These are phyloP conservation scores for Saxidomus purpurata DNA, from an alignment of 1,140 invertebrate genomes.

Conservation along the genomic window DNA sequence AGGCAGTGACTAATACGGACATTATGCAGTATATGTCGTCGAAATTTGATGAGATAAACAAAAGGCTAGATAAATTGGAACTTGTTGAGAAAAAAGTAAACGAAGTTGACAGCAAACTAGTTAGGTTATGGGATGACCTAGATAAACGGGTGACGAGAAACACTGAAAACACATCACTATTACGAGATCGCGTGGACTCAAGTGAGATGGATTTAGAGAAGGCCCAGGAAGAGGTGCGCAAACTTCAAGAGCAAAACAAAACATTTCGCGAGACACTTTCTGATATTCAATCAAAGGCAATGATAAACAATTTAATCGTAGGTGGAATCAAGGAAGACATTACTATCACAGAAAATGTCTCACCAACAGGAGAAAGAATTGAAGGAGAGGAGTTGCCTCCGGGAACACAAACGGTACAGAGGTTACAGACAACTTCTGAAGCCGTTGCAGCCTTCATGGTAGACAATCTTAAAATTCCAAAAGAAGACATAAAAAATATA, in stretches of 20 bases:
- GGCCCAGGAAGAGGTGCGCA: background rate
- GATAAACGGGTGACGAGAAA: slow-evolving; percentile 15
- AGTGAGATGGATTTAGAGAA: background rate
- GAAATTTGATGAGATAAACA: slow-evolving; percentile 18
- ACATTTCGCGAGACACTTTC: background rate
- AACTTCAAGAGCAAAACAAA: background rate
- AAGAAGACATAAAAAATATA: no score
- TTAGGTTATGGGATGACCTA: slow-evolving; percentile 3
- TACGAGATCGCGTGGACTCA: background rate
- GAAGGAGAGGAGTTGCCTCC: no score
- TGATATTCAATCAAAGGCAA: background rate
- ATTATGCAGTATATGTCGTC: background rate
- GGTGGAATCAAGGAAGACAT: slow-evolving; percentile 17
- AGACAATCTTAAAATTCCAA: no score
- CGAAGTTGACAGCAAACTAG: background rate
- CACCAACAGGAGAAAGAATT: background rate
- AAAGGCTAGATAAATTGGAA: background rate
- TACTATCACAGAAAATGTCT: no score
- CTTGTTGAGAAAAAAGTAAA: background rate
- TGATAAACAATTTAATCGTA: background rate
- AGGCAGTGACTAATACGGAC: background rate
- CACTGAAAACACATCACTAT: background rate
- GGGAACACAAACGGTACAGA: no score
- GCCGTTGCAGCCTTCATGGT: no score
- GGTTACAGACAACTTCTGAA: no score